Base-by-base conservation (phyloP, 2,797 vertebrate genomes). In the Danio tinwini region DNA sequence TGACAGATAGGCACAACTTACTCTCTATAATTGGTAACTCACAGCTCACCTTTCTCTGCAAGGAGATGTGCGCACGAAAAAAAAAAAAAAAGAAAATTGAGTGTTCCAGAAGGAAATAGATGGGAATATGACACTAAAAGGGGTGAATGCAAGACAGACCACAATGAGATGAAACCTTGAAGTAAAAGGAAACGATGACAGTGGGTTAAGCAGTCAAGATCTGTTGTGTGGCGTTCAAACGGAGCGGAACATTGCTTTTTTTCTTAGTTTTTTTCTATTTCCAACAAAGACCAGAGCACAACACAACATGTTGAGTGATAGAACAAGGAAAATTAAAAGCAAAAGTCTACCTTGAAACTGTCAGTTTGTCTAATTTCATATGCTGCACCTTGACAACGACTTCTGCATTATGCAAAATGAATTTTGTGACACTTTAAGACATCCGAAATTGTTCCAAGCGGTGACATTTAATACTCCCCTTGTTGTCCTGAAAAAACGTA, bases 181-280 rank as follows among this genome's bases (percentile, higher is more conserved):
- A 47, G 29, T 59, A 19, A 68, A 69, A 61, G 14, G 44, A 52
- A 39, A 40, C 8, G 3, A 39, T 71, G 68, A 53, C 19, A 44
- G 68, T 17, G 40, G 68, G 68, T 72, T 78, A 71, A 52, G 76
- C 76, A 70, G 55, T 52, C 67, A 63, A 71, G 17, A 62, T 19
- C 6, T 29, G 47, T 5, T 71, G 37, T 62, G 76, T 45, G 47
- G 4, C 37, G 5, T 55, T 78, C 14, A 45, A 52, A 72, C 39
- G 1, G 42, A 58, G 62, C 7, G 55, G 14, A 70, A 63, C 56
- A 71, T 63, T 71, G 13, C 0, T 2, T 44, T 19, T 76, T 55
- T 59, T 77, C 59, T 68, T n/a, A n/a, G n/a, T n/a, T n/a, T 21
- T 68, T 49, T 68, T 39, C 42, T 64, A 19, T 63, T 63, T 64